phyloP scores from a whole-genome alignment of 2,888 invertebrate species.

The Plagodis pulveraria region DNA sequence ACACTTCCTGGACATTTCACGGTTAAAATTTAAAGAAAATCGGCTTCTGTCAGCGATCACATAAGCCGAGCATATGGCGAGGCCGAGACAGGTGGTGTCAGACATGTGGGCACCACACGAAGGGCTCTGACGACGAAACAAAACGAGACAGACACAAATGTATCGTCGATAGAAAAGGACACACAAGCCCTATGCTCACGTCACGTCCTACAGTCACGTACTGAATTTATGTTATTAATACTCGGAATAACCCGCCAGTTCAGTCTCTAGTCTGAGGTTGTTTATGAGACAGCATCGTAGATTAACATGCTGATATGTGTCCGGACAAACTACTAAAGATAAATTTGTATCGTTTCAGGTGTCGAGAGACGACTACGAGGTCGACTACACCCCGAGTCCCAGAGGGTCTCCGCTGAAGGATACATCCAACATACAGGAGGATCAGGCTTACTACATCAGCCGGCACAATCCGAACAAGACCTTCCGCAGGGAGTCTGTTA shows the following conservation, averaged over 20 bases:
- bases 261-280: slow-evolving; percentile 38
- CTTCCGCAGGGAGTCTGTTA: slow-evolving; percentile 79
- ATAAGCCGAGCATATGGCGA: slow-evolving; percentile 55
- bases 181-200: slow-evolving; percentile 41
- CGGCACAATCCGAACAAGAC: slow-evolving; percentile 82
- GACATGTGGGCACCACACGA: slow-evolving; percentile 69
- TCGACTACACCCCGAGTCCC: slow-evolving; percentile 74
- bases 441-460: slow-evolving; percentile 72
- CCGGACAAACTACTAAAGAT: slow-evolving; percentile 38
- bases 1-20: slow-evolving; percentile 65
- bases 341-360: slow-evolving; percentile 67
- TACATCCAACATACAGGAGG: slow-evolving; percentile 76
- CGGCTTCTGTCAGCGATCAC: slow-evolving; percentile 41
- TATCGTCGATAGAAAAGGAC: slow-evolving; percentile 59
- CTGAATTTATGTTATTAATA: slow-evolving; percentile 62
- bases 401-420: slow-evolving; percentile 78
- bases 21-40: slow-evolving; percentile 48
- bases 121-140: slow-evolving; percentile 68
- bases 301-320: slow-evolving; percentile 32
- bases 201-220: slow-evolving; percentile 44
- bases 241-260: slow-evolving; percentile 62
- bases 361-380: slow-evolving; percentile 78
- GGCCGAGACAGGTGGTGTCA: slow-evolving; percentile 67
- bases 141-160: slow-evolving; percentile 51
- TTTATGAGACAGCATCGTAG: slow-evolving; percentile 44